Conservation (phyloP, 2,113 vertebrate species). For the Hippopotamus amphibius region DNA sequence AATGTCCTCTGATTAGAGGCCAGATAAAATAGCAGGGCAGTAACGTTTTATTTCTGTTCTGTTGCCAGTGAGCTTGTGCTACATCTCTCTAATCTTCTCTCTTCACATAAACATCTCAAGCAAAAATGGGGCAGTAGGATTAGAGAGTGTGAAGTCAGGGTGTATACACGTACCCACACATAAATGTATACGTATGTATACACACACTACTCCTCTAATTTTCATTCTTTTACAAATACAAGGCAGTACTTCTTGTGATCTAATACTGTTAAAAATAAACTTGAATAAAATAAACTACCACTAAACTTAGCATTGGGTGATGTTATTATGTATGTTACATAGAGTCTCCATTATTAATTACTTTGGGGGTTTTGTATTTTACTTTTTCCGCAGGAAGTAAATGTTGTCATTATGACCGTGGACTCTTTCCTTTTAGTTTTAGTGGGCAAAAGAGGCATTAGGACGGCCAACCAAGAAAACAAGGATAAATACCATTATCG, state of each 20-base stretch:
- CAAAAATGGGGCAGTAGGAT: not conserved
- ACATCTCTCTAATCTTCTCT: not conserved
- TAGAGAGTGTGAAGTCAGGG: not conserved
- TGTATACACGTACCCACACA: not conserved
- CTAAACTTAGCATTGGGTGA: conserved; percentile 44
- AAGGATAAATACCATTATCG: conserved; percentile 24
- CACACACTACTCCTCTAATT: not conserved
- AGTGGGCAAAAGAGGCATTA: not conserved
- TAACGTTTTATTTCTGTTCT: conserved; percentile 76
- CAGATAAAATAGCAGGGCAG: conserved; percentile 61
- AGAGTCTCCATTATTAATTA: not conserved
- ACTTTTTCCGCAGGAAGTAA: conserved; percentile 24
- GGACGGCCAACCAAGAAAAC: conserved; percentile 13
- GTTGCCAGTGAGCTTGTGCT: conserved; percentile 28
- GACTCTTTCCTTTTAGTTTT: not conserved
- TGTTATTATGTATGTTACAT: conserved; percentile 15
- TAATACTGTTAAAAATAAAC: conserved; percentile 81
- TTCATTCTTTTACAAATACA: not conserved
- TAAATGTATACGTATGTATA: rapidly evolving
- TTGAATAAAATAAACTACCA: conserved; percentile 22
- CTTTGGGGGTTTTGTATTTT: conserved; percentile 2
- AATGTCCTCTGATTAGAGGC: not conserved
- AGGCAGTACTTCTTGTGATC: not conserved
- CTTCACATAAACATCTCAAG: not conserved
- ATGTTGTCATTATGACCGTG: rapidly evolving